These are phyloP conservation scores for Temnothorax curvispinosus DNA, from an alignment of 1,140 invertebrate genomes.

Conservation along the genomic window DNA sequence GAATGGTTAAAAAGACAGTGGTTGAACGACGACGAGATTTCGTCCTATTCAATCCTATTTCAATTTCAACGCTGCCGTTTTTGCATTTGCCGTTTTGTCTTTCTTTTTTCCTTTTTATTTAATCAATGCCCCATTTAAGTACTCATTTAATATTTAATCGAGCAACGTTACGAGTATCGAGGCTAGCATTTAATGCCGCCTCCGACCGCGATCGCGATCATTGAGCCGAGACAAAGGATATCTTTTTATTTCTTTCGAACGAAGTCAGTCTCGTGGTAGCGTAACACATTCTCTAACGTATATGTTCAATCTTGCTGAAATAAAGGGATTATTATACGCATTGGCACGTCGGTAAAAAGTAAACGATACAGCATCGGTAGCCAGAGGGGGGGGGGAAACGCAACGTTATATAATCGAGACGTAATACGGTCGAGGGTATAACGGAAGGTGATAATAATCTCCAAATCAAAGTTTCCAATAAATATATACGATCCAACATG, in stretches of 20 bases:
- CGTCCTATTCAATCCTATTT: slow-evolving; percentile 11
- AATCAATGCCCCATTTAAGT: not conserved
- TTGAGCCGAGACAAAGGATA: slow-evolving; percentile 32
- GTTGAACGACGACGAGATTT: slow-evolving; percentile 19
- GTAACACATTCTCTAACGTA: slow-evolving; percentile 49
- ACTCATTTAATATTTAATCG: not conserved
- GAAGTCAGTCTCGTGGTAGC: slow-evolving; percentile 21
- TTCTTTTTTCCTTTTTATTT: slow-evolving; percentile 54
- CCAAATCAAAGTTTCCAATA: slow-evolving; percentile 37
- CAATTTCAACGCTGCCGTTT: slow-evolving; percentile 22
- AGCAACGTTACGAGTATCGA: not conserved
- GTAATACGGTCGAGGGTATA: slow-evolving; percentile 9
- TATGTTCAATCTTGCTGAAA: slow-evolving; percentile 69
- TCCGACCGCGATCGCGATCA: slow-evolving; percentile 27
- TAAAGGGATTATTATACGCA: slow-evolving; percentile 66
- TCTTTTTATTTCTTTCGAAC: slow-evolving; percentile 18
- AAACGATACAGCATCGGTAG: slow-evolving; percentile 50
- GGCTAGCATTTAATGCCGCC: not conserved
- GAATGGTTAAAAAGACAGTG: slow-evolving; percentile 68
- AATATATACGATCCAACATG: slow-evolving; percentile 58
- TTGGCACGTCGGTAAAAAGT: slow-evolving; percentile 14
- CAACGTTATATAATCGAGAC: slow-evolving; percentile 48
- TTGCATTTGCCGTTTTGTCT: slow-evolving; percentile 35
- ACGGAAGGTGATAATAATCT: slow-evolving; percentile 41
- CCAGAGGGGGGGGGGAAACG: slow-evolving; percentile 36